These are phyloP conservation scores for Atlantisia rogersi DNA, from an alignment of 2,113 vertebrate genomes.

Conservation along the genomic window DNA sequence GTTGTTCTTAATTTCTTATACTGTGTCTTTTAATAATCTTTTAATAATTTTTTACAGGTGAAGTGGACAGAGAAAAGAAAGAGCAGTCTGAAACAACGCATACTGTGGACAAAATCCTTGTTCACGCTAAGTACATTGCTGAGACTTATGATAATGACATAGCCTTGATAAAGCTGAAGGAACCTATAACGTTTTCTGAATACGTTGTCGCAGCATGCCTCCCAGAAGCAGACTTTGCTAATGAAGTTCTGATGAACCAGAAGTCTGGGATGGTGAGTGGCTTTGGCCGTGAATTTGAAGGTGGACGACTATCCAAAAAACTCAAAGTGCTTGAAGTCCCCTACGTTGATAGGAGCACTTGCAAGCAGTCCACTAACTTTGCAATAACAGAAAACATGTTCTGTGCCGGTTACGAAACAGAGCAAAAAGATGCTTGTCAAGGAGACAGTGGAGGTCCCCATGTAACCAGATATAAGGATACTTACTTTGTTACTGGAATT, in stretches of 20 bases:
- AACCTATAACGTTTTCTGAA: conserved; percentile 79
- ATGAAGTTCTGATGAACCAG: conserved; percentile 86
- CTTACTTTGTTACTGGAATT: conserved; percentile 89
- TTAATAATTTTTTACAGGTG: conserved; percentile 78
- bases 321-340: conserved; percentile 86
- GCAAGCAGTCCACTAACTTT: conserved; percentile 84
- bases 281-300: conserved; percentile 84
- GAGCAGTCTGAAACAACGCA: conserved; percentile 73
- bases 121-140: conserved; percentile 73
- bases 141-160: conserved; percentile 89
- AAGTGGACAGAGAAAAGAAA: conserved; percentile 73
- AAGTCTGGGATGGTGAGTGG: conserved; percentile 82
- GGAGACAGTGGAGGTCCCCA: conserved; percentile 96
- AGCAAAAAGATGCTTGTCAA: conserved; percentile 87
- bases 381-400: conserved; percentile 88
- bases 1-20: neutral
- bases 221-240: conserved; percentile 85
- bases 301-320: conserved; percentile 68
- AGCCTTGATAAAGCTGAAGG: conserved; percentile 84
- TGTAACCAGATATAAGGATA: conserved; percentile 83
- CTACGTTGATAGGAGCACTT: conserved; percentile 82
- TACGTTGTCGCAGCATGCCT: conserved; percentile 88
- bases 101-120: conserved; percentile 72
- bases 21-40: neutral
- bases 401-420: conserved; percentile 87